Base-by-base conservation (phyloP, 2,113 vertebrate genomes). In the Embiotoca jacksoni region DNA sequence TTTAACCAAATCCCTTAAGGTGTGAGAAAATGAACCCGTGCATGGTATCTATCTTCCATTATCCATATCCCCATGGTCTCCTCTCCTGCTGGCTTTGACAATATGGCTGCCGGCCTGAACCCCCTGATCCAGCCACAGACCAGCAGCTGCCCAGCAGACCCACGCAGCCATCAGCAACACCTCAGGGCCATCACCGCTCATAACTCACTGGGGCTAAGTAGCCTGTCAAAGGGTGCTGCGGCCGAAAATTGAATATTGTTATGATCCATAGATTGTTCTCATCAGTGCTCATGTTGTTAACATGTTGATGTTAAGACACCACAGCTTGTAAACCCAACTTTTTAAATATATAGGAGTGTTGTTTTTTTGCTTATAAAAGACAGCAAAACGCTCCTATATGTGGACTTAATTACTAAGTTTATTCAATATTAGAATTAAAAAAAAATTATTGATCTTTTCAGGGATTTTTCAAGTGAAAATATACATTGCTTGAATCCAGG, bases 181-280 rank as follows among this genome's bases (percentile, higher is more conserved):
- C 92, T 92, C 79, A 58, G 83, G 91, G 86, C 81, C 83, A 75
- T 82, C 80, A 33, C 70, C 64, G 56, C 75, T 85, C 89, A 91
- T 93, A 81, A 79, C 84, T 90, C 91, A 92, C 53, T 1, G 7
- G 36, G 36, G 49, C 71, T 89, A 92, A 93, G 88, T 72, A 91
- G 77, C 82, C 83, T 80, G 89, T 92, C 92, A 91, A 46, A 61
- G 49, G 73, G 74, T 75, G 74, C 84, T 91, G 90, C 86, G 79
- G 80, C 73, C 78, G 89, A 80, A 89, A 90, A 93, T 89, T 91
- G 86, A 90, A 93, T 93, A 91, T 92, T 92, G 88, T 91, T 86
- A 85, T 82, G 75, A 89, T 76, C 70, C 65, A 50, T 60, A 65
- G 71, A 78, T 75, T 84, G 72, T 81, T 91, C 89, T 84, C 89